Evolutionary conservation across 2,113 vertebrate species (phyloP).

Genomic region (Nansenia antarctica): DNA sequence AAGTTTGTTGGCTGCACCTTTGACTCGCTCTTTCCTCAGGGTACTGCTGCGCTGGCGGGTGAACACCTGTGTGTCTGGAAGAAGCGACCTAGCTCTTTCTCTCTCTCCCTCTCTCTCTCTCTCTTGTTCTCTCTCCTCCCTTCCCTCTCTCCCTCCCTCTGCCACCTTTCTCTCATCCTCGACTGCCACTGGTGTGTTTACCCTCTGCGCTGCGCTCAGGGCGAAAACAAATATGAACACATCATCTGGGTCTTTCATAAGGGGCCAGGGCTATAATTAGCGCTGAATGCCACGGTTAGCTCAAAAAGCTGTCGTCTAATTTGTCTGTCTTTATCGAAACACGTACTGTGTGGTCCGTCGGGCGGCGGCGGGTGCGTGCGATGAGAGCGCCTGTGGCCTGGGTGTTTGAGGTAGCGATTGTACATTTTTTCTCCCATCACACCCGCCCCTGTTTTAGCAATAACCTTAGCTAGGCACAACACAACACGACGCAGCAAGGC

Average conservation of each 20-base stretch:
- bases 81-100: background rate
- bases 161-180: too few relatives aligned
- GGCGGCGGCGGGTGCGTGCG: conserved; percentile 49
- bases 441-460: conserved; percentile 61
- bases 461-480: conserved; percentile 69
- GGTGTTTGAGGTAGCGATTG: conserved; percentile 51
- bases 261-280: conserved; percentile 72
- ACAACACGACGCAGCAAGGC: conserved; percentile 61
- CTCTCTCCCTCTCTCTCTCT: background rate
- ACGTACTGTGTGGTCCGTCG: conserved; percentile 76
- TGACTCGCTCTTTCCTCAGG: conserved; percentile 56
- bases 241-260: conserved; percentile 73
- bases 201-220: conserved; percentile 41
- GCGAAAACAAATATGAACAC: conserved; percentile 71
- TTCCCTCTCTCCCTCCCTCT: conserved; percentile 6
- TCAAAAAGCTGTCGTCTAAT: conserved; percentile 75
- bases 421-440: conserved; percentile 60
- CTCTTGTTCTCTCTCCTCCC: conserved; percentile 10
- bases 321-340: conserved; percentile 80
- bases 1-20: conserved; percentile 51
- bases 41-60: conserved; percentile 43
- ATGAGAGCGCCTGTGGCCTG: conserved; percentile 53
- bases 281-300: conserved; percentile 68
- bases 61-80: conserved; percentile 68
- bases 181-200: conserved; percentile 53